Evolutionary conservation across 1,140 invertebrate genomes (phyloP).

Genomic region (Macrobrachium nipponense): DNA sequence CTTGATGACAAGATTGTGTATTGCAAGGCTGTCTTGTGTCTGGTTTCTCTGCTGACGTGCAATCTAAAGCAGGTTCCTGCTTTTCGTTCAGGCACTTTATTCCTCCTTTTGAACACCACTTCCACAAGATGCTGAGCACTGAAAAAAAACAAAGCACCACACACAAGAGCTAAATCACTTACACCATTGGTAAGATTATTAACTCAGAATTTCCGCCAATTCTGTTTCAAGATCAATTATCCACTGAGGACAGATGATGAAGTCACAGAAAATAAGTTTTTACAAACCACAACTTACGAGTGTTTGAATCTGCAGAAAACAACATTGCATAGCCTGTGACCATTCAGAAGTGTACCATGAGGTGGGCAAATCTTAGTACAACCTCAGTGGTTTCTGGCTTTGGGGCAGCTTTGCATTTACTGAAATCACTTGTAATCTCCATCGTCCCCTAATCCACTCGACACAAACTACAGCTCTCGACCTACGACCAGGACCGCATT

Average conservation of each 20-base stretch:
- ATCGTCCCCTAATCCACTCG: conserved; percentile 68
- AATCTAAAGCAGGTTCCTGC: conserved; percentile 70
- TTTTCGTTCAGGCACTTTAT: conserved; percentile 73
- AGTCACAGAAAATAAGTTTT: no score
- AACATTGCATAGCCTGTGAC: conserved; percentile 67
- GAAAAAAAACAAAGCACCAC: conserved; percentile 46
- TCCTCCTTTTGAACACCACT: conserved; percentile 76
- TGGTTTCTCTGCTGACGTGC: conserved; percentile 73
- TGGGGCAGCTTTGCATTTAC: conserved; percentile 67
- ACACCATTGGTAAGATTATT: neutral
- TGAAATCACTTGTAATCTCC: conserved; percentile 68
- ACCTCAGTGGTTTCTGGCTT: conserved; percentile 69
- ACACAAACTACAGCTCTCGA: conserved; percentile 74
- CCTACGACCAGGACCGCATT: conserved; percentile 75
- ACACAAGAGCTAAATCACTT: neutral
- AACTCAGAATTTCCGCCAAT: neutral
- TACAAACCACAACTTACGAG: no score
- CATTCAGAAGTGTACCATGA: conserved; percentile 76
- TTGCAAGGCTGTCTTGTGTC: conserved; percentile 74
- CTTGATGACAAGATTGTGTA: conserved; percentile 72
- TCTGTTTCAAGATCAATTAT: no score
- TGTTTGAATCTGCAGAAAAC: no score
- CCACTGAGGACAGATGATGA: no score
- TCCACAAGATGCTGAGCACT: conserved; percentile 73
- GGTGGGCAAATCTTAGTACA: conserved; percentile 73